phyloP scores from a whole-genome alignment of 2,113 vertebrate species.

The Cromileptes altivelis region DNA sequence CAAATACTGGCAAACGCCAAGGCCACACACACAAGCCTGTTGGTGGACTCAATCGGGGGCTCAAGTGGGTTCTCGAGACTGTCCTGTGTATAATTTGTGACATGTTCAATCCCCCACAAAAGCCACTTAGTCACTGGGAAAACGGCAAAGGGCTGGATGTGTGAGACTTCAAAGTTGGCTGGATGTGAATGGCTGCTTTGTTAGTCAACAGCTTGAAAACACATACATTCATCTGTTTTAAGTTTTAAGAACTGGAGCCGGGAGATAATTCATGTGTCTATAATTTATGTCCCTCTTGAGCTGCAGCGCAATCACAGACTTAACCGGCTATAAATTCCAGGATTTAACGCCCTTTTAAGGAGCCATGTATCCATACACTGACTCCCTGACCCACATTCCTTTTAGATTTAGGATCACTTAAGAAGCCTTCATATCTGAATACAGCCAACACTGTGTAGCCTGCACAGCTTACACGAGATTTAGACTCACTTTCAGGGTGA shows the following conservation, averaged over 20 bases:
- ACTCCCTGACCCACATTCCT: conserved; percentile 33
- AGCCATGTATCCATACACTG: conserved; percentile 9
- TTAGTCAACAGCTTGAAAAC: conserved; percentile 24
- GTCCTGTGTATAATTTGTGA: conserved; percentile 22
- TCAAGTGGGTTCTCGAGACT: conserved; percentile 4
- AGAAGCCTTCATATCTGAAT: conserved; percentile 27
- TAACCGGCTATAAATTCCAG: conserved; percentile 34
- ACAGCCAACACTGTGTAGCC: conserved; percentile 39
- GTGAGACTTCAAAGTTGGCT: background rate
- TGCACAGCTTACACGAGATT: conserved; percentile 51
- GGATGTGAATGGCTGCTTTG: conserved; percentile 19
- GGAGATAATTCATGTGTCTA: conserved; percentile 10
- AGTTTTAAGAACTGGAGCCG: conserved; percentile 5
- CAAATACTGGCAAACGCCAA: conserved; percentile 43
- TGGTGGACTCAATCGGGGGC: background rate
- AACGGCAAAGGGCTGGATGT: background rate
- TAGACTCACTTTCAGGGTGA: conserved; percentile 48
- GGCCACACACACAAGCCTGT: conserved; percentile 62
- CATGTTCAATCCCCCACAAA: conserved; percentile 21
- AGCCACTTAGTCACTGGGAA: background rate
- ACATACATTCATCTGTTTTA: conserved; percentile 15
- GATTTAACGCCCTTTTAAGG: conserved; percentile 46
- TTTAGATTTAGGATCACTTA: conserved; percentile 60
- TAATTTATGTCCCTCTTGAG: conserved; percentile 38
- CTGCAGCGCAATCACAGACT: conserved; percentile 44